These are phyloP conservation scores for Hypocryptadius cinnamomeus DNA, from an alignment of 2,113 vertebrate species.

Conservation along the genomic window DNA sequence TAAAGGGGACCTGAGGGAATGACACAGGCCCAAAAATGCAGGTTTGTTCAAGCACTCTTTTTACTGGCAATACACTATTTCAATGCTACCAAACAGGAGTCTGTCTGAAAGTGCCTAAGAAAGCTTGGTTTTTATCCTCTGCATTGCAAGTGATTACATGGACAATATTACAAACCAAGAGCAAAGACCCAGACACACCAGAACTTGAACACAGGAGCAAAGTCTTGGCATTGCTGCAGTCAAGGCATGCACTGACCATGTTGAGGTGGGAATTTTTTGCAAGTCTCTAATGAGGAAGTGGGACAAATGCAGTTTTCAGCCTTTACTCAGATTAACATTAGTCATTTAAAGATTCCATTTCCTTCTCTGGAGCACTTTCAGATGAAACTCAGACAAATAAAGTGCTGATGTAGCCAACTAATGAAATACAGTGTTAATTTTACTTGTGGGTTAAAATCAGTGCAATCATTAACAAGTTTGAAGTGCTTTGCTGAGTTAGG, in stretches of 20 bases:
- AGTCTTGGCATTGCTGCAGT: not conserved
- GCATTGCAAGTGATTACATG: not conserved
- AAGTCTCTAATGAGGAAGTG: not conserved
- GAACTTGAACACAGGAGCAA: not conserved
- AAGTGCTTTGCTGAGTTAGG: constrained; percentile 24
- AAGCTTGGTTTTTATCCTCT: not conserved
- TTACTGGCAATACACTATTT: not conserved
- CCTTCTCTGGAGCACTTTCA: not conserved
- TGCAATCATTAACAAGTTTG: constrained; percentile 23
- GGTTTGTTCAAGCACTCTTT: constrained; percentile 3
- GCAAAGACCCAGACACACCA: not conserved
- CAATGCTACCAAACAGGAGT: not conserved
- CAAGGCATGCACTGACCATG: not conserved
- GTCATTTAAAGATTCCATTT: not conserved
- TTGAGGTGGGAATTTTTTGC: not conserved
- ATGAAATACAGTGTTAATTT: constrained; percentile 7
- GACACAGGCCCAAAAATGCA: not conserved
- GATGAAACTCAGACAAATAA: not conserved
- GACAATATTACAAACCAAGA: not conserved
- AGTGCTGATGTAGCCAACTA: not conserved
- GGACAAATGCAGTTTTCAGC: not conserved
- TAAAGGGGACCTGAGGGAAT: not conserved
- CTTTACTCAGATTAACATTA: not conserved
- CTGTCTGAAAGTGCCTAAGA: not conserved
- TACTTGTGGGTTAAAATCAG: constrained; percentile 3